These are phyloP conservation scores for Myrmecobius fasciatus DNA, from an alignment of 2,113 vertebrate genomes.

Conservation along the genomic window DNA sequence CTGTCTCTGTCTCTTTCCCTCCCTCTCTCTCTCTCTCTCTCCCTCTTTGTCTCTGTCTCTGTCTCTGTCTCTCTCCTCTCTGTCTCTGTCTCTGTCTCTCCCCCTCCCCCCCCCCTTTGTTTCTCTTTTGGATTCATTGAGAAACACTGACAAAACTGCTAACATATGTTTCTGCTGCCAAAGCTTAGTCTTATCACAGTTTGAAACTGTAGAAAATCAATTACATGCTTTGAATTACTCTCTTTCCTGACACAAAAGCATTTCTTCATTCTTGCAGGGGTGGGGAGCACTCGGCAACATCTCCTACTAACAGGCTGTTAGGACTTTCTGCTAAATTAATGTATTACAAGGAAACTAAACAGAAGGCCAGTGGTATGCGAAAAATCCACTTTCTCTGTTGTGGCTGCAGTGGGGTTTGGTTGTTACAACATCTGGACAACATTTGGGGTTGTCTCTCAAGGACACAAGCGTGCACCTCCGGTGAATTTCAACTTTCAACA, in stretches of 20 bases:
- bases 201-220: conserved; percentile 86
- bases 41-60: no score
- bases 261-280: conserved; percentile 80
- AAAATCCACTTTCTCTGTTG: conserved; percentile 83
- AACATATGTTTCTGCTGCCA: conserved; percentile 83
- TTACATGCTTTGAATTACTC: conserved; percentile 82
- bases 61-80: no score
- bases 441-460: conserved; percentile 86
- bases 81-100: no score
- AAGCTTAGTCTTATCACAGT: conserved; percentile 83
- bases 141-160: conserved; percentile 81
- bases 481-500: conserved; percentile 89
- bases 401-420: conserved; percentile 82
- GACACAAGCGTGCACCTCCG: conserved; percentile 83
- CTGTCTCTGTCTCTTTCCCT: no score
- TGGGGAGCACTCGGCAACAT: conserved; percentile 77
- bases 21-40: no score
- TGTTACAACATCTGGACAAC: conserved; percentile 87
- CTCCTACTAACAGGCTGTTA: conserved; percentile 83
- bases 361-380: conserved; percentile 84
- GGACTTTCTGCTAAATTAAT: conserved; percentile 83
- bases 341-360: conserved; percentile 83
- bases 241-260: conserved; percentile 80
- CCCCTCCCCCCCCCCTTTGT: not conserved
- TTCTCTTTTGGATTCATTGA: conserved; percentile 61